Percentiles rank a stretch among this genome's conserved stretches.
These are phyloP conservation scores for Lethenteron reissneri DNA, from an alignment of 2,113 vertebrate species.

Conservation along the genomic window DNA sequence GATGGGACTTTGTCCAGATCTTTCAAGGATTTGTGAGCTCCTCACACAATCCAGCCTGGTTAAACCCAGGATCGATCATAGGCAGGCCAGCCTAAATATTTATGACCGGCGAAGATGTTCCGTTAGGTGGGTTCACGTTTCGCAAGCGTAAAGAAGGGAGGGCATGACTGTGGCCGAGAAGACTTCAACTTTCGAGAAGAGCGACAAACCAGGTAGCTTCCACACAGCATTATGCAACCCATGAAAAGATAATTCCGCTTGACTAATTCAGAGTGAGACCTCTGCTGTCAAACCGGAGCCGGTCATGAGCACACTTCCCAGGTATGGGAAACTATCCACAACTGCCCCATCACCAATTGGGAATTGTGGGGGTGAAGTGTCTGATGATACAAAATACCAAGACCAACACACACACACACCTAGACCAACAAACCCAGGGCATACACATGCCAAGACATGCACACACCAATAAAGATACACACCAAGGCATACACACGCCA, in stretches of 20 bases:
- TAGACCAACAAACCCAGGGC: background rate
- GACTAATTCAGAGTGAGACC: background rate
- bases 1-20: too few species aligned
- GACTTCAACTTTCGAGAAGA: too few species aligned
- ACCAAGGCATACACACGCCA: background rate
- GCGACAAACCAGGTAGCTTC: too few species aligned
- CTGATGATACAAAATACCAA: background rate
- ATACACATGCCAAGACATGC: background rate
- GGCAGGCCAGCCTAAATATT: too few species aligned
- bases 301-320: background rate
- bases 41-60: too few species aligned
- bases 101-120: too few species aligned
- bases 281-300: background rate
- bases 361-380: background rate
- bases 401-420: constrained; percentile 1
- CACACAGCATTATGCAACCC: background rate
- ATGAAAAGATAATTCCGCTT: background rate
- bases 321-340: background rate
- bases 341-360: background rate
- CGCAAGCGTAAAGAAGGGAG: too few species aligned
- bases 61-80: too few species aligned
- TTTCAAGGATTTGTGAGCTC: too few species aligned
- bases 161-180: too few species aligned
- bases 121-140: too few species aligned
- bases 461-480: background rate